Conservation (phyloP, 2,797 vertebrate genomes). For the Leontopithecus rosalia region DNA sequence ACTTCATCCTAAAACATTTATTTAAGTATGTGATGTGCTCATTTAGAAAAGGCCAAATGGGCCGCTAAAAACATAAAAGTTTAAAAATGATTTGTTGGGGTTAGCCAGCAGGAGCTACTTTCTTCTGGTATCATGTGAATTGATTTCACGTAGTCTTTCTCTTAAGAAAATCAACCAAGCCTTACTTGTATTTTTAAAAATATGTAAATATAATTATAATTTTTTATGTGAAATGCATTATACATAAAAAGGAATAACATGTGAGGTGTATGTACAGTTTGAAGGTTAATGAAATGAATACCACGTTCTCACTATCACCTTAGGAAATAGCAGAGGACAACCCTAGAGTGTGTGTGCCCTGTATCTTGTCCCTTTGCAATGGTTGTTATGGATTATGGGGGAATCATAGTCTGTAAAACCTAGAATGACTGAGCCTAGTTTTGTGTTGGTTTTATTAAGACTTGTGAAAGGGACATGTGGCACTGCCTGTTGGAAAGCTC, state of each 20-base stretch:
- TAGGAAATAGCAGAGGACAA: background rate
- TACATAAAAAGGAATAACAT: background rate
- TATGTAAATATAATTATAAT: background rate
- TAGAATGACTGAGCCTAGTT: background rate
- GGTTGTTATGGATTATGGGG: background rate
- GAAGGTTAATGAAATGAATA: background rate
- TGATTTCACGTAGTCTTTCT: conserved; percentile 18
- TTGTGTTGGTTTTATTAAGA: conserved; percentile 20
- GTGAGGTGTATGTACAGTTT: background rate
- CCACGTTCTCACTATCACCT: background rate
- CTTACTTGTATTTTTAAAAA: background rate
- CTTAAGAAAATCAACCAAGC: background rate
- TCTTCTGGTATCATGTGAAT: background rate
- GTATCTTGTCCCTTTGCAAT: background rate
- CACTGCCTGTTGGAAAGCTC: background rate
- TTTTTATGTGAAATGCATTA: background rate
- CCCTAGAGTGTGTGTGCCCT: accelerated
- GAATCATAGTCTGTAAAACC: background rate
- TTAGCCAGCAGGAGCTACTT: background rate
- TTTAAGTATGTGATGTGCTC: background rate
- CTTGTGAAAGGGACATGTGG: background rate
- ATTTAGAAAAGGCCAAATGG: background rate
- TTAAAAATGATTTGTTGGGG: background rate
- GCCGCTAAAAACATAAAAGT: background rate
- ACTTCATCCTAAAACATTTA: background rate